Evolutionary conservation across 2,113 vertebrate genomes (phyloP), one percentile per base, ranked within the genome.

Genomic region (Corvus cornix): DNA sequence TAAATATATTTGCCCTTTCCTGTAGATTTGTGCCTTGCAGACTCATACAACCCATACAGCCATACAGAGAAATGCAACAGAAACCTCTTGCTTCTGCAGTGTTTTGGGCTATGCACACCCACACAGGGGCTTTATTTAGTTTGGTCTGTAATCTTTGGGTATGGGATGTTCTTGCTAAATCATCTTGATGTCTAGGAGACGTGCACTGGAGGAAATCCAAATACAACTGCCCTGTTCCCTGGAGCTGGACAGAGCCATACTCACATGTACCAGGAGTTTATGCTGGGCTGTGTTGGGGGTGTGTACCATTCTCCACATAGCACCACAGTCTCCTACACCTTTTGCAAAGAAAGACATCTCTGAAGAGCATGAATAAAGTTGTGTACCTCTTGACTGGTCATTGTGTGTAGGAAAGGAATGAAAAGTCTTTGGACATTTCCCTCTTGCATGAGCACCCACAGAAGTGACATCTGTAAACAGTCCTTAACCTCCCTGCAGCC

Each of bases 111-210:
- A 87, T 93, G 48, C 26, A 74, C 82, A 83, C 70, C 59, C 72
- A 79, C 82, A 63, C 26, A 79, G 51, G 67, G 55, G 6, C 19
- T 94, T 87, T 94, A 89, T 94, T 96, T 91, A 95, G 67, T 85
- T 93, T 67, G 46, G 37, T 77, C 51, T 80, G 58, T 80, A 93
- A 79, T 90, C 89, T 66, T 87, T 85, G 78, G 81, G 27, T 82
- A 94, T 62, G 55, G 46, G 87, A 87, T 82, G 46, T 37, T 86
- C 59, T 87, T 91, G 15, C 41, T 91, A 91, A 96, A 85, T 89
- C 23, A 62, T 60, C 44, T 79, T 68, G 51, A 66, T 85, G 49
- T 85, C 87, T 79, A 66, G 62, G 37, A 96, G 87, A 83, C 0
- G 0, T 91, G 30, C 35, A 23, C 53, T 77, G 87, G 49, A 82